A percentile compares a stretch with the other conserved stretches of the same genome.
Evolutionary conservation across 1,140 invertebrate genomes (phyloP).

Genomic region (Batillaria attramentaria): DNA sequence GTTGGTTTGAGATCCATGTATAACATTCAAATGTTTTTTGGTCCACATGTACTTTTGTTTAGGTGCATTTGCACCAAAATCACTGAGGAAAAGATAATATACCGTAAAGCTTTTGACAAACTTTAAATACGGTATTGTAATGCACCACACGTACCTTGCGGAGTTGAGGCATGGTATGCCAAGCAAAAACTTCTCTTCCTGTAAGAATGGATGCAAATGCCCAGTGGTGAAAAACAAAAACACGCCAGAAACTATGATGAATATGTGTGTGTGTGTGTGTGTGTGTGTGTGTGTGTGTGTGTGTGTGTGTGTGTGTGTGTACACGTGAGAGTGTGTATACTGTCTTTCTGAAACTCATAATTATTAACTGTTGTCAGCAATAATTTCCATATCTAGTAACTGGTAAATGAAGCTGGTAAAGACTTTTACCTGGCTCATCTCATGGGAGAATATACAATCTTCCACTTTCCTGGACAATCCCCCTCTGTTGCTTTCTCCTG

Average conservation of each 20-base stretch:
- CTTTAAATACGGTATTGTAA: neutral
- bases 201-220: neutral
- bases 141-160: slow-evolving; percentile 16
- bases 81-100: neutral
- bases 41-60: neutral
- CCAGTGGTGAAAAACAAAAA: neutral
- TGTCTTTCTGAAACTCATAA: neutral
- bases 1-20: no score
- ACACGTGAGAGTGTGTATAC: neutral
- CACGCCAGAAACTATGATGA: neutral
- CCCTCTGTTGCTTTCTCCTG: neutral
- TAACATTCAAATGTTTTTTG: no score
- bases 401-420: neutral
- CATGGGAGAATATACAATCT: neutral
- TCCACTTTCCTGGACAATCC: neutral
- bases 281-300: neutral
- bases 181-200: slow-evolving; percentile 30
- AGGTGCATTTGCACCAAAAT: neutral
- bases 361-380: neutral
- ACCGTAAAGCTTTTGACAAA: neutral
- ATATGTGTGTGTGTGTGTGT: neutral
- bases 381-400: neutral
- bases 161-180: slow-evolving; percentile 32
- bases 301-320: neutral
- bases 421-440: slow-evolving; percentile 12